phyloP scores from a whole-genome alignment of 2,113 vertebrate species.

The Rynchops niger region DNA sequence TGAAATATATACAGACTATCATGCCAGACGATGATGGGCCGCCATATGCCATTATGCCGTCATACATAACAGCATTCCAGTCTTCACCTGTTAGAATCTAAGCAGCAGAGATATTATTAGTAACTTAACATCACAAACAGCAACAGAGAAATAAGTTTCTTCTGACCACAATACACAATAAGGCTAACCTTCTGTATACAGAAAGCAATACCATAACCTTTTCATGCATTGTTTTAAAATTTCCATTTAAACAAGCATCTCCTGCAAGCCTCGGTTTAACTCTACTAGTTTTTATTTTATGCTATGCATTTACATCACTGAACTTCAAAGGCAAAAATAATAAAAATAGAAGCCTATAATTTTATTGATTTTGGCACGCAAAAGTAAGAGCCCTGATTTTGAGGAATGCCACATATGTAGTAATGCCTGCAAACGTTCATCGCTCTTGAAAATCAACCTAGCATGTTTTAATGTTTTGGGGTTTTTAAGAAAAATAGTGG shows the following conservation, averaged over 20 bases:
- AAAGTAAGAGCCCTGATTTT: not conserved
- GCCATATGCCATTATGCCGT: constrained; percentile 97
- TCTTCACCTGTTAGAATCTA: constrained; percentile 98
- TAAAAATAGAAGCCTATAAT: not conserved
- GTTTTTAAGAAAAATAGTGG: not conserved
- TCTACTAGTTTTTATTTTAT: not conserved
- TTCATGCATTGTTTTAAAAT: not conserved
- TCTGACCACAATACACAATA: not conserved
- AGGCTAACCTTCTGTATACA: not conserved
- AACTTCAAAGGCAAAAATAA: not conserved
- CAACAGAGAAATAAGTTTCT: not conserved
- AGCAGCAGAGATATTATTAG: not conserved
- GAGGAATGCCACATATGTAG: not conserved
- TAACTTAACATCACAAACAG: not conserved
- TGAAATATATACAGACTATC: constrained; percentile 98
- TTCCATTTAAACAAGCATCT: not conserved
- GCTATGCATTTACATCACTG: not conserved
- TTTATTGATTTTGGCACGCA: not conserved
- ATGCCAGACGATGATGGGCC: constrained; percentile 96
- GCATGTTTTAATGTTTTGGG: not conserved
- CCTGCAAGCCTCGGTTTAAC: not conserved
- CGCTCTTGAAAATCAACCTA: not conserved
- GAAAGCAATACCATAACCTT: not conserved
- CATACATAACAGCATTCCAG: constrained; percentile 99
- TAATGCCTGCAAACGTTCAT: not conserved